Evolutionary conservation across 2,888 invertebrate species (phyloP), one percentile per base, ranked within the genome.

Genomic region (Dorcus parallelipipedus): DNA sequence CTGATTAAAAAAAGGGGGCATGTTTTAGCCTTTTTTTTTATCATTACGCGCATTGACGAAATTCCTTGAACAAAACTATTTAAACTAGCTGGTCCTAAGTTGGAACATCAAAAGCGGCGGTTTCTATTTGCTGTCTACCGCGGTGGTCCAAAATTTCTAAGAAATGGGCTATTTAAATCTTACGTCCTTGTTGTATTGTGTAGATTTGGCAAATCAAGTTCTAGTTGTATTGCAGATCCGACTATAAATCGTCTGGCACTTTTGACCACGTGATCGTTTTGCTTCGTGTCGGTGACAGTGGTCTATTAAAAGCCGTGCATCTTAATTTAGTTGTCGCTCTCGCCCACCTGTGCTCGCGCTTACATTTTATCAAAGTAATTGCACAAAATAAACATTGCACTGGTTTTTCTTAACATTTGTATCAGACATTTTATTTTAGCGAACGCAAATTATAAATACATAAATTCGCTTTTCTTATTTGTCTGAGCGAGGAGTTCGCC

Each of bases 181-280:
- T 7, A 17, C 42, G 42, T 42, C 42, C 42, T 42, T 45, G 9
- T 45, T n/a, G 45, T 45, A 45, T 45, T 45, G 45, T 45, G 23
- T 45, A 23, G 14, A 45, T 45, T 45, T 45, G 45, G 45, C 45
- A 45, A 45, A 45, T 45, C 45, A 45, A 45, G 45, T 45, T 45
- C 9, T 9, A 23, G 45, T 23, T n/a, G 23, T 9, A 45, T 45
- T 23, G 14, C 45, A 9, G 45, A 45, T 20, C 45, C 45, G 45
- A 45, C 45, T 45, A 20, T 45, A 45, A 45, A 45, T 45, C 45
- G 45, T 45, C 45, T 45, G 45, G 45, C 45, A 45, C 45, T 45
- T 45, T 45, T 45, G 45, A 45, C 9, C 9, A 45, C 45, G 45
- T 45, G 45, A 45, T 45, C 23, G 17, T 10, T 17, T 45, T 45